Evolutionary conservation across 2,888 invertebrate species (phyloP), one percentile per base, ranked within the genome.

Genomic region (Ichneumon xanthorius): DNA sequence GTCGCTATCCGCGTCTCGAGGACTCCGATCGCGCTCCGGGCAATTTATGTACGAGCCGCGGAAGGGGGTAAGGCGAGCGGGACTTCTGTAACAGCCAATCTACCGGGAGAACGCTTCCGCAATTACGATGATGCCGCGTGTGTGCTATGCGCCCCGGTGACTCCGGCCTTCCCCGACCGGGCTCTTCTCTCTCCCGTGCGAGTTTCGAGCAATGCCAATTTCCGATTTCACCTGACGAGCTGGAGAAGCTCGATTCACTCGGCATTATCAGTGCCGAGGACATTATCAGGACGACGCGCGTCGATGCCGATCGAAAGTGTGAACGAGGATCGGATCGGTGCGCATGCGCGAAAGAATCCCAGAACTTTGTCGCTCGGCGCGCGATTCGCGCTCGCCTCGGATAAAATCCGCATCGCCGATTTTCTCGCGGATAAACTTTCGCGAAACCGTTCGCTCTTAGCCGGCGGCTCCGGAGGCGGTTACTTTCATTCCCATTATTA

Each of bases 141-240:
- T 22, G 55, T 33, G 30, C n/a, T 53, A 3, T 19, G 50, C 19
- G 65, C 14, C 22, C 22, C 37, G 65, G n/a, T 61, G 61, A 9
- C 37, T 9, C 1, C 40, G 40, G 37, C 16, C n/a, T 40, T 16
- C 50, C 5, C 50, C 37, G n/a, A 26, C 1, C 33, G 30, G 30
- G 4, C n/a, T 73, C 55, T 33, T 45, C 48, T 4, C n/a, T n/a
- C 16, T 50, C 22, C 26, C 14, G 9, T 30, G 30, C 16, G 78
- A 61, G 70, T 77, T 30, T 77, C 67, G 77, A 48, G 68, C 4
- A 68, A 37, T 70, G 63, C 48, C 75, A 30, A 61, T 68, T 80
- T 33, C 26, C 67, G 55, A 82, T 65, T 86, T 86, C 82, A 85
- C 85, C 80, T 67, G 33, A n/a, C 30, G 7, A 45, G 70, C 76